phyloP scores from a whole-genome alignment of 2,113 vertebrate species.

The Mystacornis crossleyi region DNA sequence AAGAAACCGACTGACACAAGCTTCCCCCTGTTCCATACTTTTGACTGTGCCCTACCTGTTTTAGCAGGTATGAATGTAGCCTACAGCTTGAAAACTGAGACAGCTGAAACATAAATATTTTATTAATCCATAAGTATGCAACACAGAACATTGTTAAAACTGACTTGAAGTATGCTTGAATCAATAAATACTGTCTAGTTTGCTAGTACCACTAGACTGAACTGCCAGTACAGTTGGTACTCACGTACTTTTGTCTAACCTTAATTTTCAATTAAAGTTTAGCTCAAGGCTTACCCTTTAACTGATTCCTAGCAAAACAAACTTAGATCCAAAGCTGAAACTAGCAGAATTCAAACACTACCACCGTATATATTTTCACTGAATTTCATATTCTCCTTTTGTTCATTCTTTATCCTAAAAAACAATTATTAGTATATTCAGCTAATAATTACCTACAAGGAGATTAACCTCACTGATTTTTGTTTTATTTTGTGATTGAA shows the following conservation, averaged over 20 bases:
- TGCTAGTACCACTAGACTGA: neutral
- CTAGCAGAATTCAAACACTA: neutral
- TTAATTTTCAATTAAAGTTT: neutral
- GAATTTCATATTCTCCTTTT: neutral
- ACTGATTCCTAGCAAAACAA: neutral
- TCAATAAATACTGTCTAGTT: neutral
- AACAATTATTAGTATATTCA: neutral
- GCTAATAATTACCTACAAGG: neutral
- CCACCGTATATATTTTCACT: neutral
- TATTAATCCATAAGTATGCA: neutral
- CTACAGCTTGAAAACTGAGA: neutral
- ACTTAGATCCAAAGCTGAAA: neutral
- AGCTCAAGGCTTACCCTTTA: neutral
- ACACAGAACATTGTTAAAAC: neutral
- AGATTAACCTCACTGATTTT: neutral
- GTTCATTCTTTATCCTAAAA: neutral
- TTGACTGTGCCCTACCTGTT: neutral
- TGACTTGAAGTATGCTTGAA: neutral
- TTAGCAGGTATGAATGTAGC: neutral
- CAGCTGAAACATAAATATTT: neutral
- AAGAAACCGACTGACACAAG: neutral
- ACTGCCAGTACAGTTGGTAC: neutral
- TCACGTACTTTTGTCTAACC: neutral
- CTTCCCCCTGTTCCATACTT: neutral
- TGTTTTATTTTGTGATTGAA: neutral